These are phyloP conservation scores for Pterostichus niger DNA, from an alignment of 2,888 invertebrate species.

Conservation along the genomic window DNA sequence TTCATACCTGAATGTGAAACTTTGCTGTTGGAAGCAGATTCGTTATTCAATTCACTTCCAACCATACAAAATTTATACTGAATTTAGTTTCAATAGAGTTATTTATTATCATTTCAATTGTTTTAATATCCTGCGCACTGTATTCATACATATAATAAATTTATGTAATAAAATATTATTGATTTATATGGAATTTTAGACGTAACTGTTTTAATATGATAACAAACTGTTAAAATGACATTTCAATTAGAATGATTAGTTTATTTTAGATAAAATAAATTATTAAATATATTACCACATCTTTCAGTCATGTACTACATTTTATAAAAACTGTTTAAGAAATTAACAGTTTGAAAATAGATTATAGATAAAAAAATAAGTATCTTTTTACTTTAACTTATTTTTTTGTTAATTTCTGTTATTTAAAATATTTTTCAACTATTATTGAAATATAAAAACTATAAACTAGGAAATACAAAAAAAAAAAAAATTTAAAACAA, in stretches of 20 bases:
- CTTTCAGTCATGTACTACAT: too few relatives aligned
- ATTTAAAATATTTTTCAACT: too few relatives aligned
- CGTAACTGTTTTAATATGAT: not conserved
- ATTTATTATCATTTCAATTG: slow-evolving; percentile 27
- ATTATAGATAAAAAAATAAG: too few relatives aligned
- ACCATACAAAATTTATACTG: slow-evolving; percentile 31
- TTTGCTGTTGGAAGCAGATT: slow-evolving; percentile 1
- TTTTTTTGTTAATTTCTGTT: too few relatives aligned
- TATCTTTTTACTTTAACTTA: too few relatives aligned
- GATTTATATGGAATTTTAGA: not conserved
- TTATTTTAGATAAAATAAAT: not conserved
- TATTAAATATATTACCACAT: not conserved
- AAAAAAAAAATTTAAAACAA: too few relatives aligned
- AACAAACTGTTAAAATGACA: not conserved
- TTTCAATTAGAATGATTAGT: not conserved
- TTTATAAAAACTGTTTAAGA: too few relatives aligned
- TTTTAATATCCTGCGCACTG: not conserved
- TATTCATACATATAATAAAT: slow-evolving; percentile 17
- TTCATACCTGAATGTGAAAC: slow-evolving; percentile 47
- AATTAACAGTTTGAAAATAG: too few relatives aligned
- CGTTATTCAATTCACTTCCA: not conserved
- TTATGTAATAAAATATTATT: not conserved
- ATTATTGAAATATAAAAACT: too few relatives aligned
- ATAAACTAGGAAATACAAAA: too few relatives aligned
- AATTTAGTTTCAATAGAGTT: slow-evolving; percentile 19